Evolutionary conservation across 2,113 vertebrate species (phyloP).

Genomic region (Muscicapa adusta): DNA sequence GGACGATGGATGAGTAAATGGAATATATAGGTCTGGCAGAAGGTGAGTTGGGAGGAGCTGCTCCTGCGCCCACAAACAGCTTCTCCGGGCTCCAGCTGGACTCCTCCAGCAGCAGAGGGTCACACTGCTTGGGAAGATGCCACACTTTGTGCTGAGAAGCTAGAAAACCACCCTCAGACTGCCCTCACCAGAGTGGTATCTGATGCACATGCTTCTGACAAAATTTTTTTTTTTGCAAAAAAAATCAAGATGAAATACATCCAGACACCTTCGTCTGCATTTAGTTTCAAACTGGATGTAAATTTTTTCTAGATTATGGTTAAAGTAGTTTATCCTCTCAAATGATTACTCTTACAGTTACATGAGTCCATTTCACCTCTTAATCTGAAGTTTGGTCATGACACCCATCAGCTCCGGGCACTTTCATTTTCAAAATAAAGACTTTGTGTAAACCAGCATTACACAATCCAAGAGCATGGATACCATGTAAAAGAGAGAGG

Average conservation of each 20-base stretch:
- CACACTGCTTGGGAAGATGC: fast-evolving
- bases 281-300: neutral
- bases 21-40: neutral
- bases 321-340: neutral
- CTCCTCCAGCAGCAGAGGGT: neutral
- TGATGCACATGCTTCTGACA: neutral
- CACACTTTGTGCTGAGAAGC: neutral
- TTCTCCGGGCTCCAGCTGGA: neutral
- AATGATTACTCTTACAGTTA: neutral
- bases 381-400: neutral
- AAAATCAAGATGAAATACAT: neutral
- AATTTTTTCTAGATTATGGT: neutral
- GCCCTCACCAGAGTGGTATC: neutral
- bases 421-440: neutral
- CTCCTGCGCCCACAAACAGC: neutral
- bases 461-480: fast-evolving
- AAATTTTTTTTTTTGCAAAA: neutral
- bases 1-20: fast-evolving
- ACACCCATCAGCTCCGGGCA: fast-evolving
- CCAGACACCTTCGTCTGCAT: neutral
- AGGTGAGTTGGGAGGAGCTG: neutral
- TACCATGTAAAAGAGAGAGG: neutral
- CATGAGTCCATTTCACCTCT: neutral
- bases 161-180: neutral
- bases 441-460: neutral